Evolutionary conservation across 1,140 invertebrate species (phyloP).

Genomic region (Papilio glaucus): DNA sequence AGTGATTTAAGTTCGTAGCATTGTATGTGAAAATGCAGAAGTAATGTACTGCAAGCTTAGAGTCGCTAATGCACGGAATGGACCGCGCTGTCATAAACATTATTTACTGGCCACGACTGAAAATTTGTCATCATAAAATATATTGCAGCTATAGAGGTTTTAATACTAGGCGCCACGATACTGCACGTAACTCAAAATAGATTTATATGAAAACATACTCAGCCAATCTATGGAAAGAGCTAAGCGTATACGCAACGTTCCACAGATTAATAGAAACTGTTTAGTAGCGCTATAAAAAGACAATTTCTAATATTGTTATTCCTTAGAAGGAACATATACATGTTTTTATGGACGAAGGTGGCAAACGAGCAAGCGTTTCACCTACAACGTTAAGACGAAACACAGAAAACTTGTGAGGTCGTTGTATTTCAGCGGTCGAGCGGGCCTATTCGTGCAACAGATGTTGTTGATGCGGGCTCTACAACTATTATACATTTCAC

Average conservation of each 20-base stretch:
- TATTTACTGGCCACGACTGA: constrained; percentile 32
- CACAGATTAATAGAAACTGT: background rate
- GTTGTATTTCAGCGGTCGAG: too few species aligned
- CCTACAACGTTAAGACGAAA: too few species aligned
- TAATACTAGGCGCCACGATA: constrained; percentile 2
- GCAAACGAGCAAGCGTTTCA: too few species aligned
- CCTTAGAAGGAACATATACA: too few species aligned
- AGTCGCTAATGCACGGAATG: constrained; percentile 36
- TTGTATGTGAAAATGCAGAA: constrained; percentile 32
- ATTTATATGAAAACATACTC: background rate
- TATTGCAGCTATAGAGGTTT: constrained; percentile 13
- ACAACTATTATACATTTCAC: too few species aligned
- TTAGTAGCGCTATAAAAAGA: background rate
- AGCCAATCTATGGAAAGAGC: background rate
- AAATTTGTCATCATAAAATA: constrained; percentile 38
- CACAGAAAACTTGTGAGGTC: too few species aligned
- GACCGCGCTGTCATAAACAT: constrained; percentile 37
- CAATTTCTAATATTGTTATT: too few species aligned
- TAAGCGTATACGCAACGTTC: too few species aligned
- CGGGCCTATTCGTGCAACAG: too few species aligned
- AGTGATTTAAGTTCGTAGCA: constrained; percentile 28
- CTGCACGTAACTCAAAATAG: background rate
- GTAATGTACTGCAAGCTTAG: constrained; percentile 34
- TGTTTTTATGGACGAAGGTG: too few species aligned
- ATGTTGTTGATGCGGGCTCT: too few species aligned